A percentile compares a stretch with the other conserved stretches of the same genome.
Conservation (phyloP, 2,113 vertebrate species). For the Mustela lutreola region DNA sequence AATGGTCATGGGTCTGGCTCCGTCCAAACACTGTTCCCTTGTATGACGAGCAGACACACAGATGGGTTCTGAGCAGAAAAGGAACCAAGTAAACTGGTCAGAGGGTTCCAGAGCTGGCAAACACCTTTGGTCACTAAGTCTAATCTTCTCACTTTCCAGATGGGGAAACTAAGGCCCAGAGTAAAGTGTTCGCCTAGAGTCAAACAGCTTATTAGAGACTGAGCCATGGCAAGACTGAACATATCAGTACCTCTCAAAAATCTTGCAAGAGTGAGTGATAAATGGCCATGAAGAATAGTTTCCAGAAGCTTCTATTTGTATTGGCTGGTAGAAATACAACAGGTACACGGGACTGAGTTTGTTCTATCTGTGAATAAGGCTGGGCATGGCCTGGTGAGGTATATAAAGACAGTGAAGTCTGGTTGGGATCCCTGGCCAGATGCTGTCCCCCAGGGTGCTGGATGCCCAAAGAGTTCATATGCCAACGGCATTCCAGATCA, state of each 20-base stretch:
- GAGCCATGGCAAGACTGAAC: background rate
- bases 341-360: background rate
- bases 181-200: background rate
- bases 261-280: background rate
- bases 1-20: background rate
- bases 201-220: background rate
- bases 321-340: background rate
- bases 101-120: background rate
- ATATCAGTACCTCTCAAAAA: background rate
- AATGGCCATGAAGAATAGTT: background rate
- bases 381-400: background rate
- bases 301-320: background rate
- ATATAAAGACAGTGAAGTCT: background rate
- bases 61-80: conserved; percentile 37
- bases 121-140: background rate
- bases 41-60: background rate
- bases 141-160: background rate
- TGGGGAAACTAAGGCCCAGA: conserved; percentile 40
- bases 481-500: background rate
- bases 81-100: background rate
- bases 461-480: background rate
- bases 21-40: conserved; percentile 46
- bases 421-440: no score
- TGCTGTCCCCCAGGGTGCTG: background rate
- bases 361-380: background rate